Evolutionary conservation across 2,797 vertebrate species (phyloP).

Genomic region (Myioborus miniatus): DNA sequence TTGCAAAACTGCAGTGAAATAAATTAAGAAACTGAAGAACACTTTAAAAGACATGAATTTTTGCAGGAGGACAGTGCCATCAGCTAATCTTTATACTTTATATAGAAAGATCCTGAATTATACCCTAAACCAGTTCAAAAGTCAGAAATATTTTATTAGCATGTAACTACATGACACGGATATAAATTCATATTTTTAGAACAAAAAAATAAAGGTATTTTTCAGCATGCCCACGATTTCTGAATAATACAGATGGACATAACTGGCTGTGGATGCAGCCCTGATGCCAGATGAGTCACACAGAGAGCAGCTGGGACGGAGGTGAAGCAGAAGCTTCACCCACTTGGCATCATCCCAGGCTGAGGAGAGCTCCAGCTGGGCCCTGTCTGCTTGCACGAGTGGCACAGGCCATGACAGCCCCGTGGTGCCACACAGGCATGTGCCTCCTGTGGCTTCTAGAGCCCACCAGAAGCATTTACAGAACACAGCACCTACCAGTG

Average conservation of each 20-base stretch:
- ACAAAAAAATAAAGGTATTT: background rate
- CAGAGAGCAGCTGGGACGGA: background rate
- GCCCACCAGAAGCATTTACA: background rate
- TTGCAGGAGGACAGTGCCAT: background rate
- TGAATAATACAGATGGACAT: background rate
- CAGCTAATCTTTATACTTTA: background rate
- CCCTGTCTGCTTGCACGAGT: background rate
- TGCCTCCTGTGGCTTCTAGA: background rate
- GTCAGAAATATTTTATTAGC: background rate
- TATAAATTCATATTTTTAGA: background rate
- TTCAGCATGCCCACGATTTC: background rate
- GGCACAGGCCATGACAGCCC: background rate
- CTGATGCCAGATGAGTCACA: background rate
- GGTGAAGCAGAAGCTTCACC: constrained; percentile 1
- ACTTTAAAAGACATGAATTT: background rate
- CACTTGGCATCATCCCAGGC: background rate
- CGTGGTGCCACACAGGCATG: background rate
- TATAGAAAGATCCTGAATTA: background rate
- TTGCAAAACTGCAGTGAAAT: constrained; percentile 6
- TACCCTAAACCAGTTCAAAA: background rate
- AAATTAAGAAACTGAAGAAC: constrained; percentile 5
- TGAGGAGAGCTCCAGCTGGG: background rate
- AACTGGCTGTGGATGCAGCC: background rate
- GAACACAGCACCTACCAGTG: background rate
- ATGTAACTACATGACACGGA: background rate